Conservation (phyloP, 2,113 vertebrate species). For the Trinectes maculatus region DNA sequence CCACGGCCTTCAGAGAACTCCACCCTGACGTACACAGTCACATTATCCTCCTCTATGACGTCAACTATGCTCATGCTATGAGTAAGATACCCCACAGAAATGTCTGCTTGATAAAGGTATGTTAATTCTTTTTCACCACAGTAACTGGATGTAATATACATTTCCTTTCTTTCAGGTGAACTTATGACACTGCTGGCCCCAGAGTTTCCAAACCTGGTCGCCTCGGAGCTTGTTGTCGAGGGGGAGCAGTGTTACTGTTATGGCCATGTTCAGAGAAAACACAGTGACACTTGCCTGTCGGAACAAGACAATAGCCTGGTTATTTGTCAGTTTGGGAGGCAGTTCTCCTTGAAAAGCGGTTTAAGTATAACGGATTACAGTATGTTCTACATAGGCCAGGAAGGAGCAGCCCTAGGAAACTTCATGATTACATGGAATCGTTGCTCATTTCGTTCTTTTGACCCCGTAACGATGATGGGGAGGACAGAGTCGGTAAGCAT, state of each 20-base stretch:
- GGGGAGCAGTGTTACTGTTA: constrained; percentile 63
- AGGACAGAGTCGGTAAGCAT: constrained; percentile 83
- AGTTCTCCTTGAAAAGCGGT: constrained; percentile 70
- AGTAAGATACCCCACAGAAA: constrained; percentile 49
- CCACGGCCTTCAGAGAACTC: constrained; percentile 82
- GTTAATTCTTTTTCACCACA: neutral
- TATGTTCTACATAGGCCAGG: constrained; percentile 90
- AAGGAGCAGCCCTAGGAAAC: constrained; percentile 86
- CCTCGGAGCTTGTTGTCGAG: constrained; percentile 78
- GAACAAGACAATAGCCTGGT: constrained; percentile 20
- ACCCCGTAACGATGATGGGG: constrained; percentile 80
- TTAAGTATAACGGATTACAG: constrained; percentile 80
- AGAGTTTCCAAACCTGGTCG: constrained; percentile 82
- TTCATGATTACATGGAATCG: constrained; percentile 95
- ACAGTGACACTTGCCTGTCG: neutral
- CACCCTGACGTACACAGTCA: constrained; percentile 79
- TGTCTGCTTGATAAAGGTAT: neutral
- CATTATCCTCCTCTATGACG: constrained; percentile 87
- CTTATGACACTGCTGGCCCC: constrained; percentile 72
- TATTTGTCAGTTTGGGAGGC: constrained; percentile 84
- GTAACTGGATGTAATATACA: neutral
- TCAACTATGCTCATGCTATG: constrained; percentile 77
- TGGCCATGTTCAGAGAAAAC: constrained; percentile 14
- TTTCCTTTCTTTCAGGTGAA: constrained; percentile 69
- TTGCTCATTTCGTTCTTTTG: constrained; percentile 88